Evolutionary conservation across 2,797 vertebrate genomes (phyloP), one percentile per base, ranked within the genome.

Genomic region (Silurus lanzhouensis): DNA sequence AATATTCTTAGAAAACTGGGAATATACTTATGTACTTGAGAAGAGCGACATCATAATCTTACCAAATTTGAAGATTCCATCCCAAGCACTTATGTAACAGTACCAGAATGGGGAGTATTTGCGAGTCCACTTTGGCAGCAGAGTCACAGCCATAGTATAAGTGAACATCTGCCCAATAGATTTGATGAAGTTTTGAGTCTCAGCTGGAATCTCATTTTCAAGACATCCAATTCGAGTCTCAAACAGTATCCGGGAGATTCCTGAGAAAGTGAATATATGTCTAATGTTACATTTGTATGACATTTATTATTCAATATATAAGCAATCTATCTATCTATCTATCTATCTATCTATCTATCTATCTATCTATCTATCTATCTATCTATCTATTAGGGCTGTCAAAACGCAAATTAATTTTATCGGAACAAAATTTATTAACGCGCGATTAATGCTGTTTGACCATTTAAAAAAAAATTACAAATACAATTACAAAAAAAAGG

Each of bases 161-260:
- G 92, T 93, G 84, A 98, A 92, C 97, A 98, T 99, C 89, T 91
- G 88, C 44, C 89, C 91, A 5, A 99, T 95, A 22, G 97, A 93
- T 20, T 93, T 90, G 31, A 99, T 96, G 90, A 99, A 98, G 71
- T 79, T 91, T 71, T 94, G 94, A 0, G 97, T 98, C 17, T 97
- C 96, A 0, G 87, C n/a, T 0, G 96, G 97, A 75, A 98, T 96
- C 86, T 96, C 90, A 58, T 92, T 90, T 61, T 96, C 94, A 92
- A 99, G 94, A 91, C 97, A 97, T n/a, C 98, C 97, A 2, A 98
- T 92, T 31, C 97, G 95, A 0, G 95, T 97, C 92, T 99, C 97
- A 0, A 99, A 98, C 89, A 99, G 92, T 90, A 99, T 95, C n/a
- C 96, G 95, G 31, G 95, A 95, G 83, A 99, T 97, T 46, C 96